phyloP scores from a whole-genome alignment of 2,888 invertebrate species.

The Parascotia fuliginaria region DNA sequence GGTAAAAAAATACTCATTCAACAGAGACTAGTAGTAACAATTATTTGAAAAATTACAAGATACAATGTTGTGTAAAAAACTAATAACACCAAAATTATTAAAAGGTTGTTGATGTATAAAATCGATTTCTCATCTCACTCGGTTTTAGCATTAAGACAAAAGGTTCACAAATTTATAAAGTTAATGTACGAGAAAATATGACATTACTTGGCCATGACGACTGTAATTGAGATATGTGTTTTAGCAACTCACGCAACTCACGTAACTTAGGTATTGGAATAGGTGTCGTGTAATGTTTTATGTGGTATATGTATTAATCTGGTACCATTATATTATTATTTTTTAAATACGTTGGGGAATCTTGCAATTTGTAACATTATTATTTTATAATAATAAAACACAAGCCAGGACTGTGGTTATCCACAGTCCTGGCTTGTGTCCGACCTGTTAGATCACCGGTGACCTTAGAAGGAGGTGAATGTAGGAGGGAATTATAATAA shows the following conservation, averaged over 20 bases:
- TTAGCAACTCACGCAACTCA: background rate
- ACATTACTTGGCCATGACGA: background rate
- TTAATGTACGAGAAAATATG: background rate
- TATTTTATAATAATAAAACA: too few relatives aligned
- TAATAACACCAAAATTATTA: background rate
- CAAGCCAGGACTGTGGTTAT: too few relatives aligned
- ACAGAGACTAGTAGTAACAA: background rate
- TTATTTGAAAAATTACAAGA: background rate
- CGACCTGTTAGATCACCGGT: too few relatives aligned
- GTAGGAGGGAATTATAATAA: too few relatives aligned
- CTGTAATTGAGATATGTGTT: background rate
- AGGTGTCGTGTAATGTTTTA: background rate
- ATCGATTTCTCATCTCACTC: background rate
- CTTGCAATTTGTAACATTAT: too few relatives aligned
- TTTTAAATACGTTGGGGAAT: too few relatives aligned
- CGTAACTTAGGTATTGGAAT: background rate
- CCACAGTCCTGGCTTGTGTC: too few relatives aligned
- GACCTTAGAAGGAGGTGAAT: too few relatives aligned
- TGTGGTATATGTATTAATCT: background rate
- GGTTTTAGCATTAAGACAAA: background rate
- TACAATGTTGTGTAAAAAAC: background rate
- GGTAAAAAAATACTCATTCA: too few relatives aligned
- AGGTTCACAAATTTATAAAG: background rate
- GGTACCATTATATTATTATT: background rate
- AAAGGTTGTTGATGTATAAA: background rate